Base-by-base conservation (phyloP, 1,140 invertebrate genomes). In the Battus philenor region DNA sequence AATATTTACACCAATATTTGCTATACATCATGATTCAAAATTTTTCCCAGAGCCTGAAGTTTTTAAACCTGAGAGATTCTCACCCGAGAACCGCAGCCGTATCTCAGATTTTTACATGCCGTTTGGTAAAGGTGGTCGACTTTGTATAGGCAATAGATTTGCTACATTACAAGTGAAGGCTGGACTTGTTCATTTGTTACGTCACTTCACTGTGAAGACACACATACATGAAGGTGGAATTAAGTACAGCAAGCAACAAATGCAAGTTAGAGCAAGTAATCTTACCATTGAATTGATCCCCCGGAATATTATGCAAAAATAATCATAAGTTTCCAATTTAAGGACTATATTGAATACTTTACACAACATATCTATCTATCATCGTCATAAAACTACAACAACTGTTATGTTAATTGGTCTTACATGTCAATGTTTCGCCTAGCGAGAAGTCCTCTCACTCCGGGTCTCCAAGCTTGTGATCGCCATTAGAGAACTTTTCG, bases 91-190 rank as follows among this genome's bases (percentile, higher is more conserved):
- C 43, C 29, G 68, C 1, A 54, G 9, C 50, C 15, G 2, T 15
- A 58, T 1, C 67, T 90, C 11, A 85, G 79, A 69, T 60, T 41
- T 81, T 1, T 91, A 88, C 59, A 60, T 93, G 27, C 90, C 93
- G 0, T 94, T 93, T 68, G 91, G 91, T 0, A 90, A 91, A 54
- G 92, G 92, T 10, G 89, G 89, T 0, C 78, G 91, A 9, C 90
- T 89, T 52, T 93, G 92, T 67, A 89, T 93, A 24, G 90, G 89
- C 20, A 68, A 80, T 38, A 74, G 87, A 47, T 86, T 89, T 43
- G 88, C 88, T 0, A 50, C 78, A 15, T 44, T 87, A 26, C 78
- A 88, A 56, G 59, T 85, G 2, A 86, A 85, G 30, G 54, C 76
- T 10, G 75, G 84, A 1, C 32, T 86, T 6, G 64, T 66, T 1